A percentile compares a stretch with the other conserved stretches of the same genome.
Conservation (phyloP, 2,797 vertebrate species). For the Otolemur crassicaudatus region DNA sequence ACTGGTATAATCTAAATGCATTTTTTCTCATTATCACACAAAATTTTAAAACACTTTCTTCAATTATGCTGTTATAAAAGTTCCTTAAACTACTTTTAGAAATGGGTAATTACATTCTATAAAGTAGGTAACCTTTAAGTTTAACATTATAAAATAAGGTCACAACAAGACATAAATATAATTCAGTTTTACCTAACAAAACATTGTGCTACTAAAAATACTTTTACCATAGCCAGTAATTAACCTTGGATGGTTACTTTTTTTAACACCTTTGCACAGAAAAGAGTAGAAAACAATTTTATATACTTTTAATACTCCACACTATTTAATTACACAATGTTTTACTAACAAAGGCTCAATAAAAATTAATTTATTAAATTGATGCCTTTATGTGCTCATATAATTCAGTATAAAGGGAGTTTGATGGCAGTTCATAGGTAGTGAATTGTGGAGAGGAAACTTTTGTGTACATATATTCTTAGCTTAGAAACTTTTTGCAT, state of each 20-base stretch:
- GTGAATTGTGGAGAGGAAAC: background rate
- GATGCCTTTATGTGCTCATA: background rate
- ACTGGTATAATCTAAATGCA: background rate
- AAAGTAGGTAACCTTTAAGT: constrained; percentile 45
- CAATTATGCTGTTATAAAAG: background rate
- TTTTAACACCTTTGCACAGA: constrained; percentile 29
- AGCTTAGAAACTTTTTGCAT: constrained; percentile 6
- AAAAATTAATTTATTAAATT: constrained; percentile 66
- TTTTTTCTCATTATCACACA: background rate
- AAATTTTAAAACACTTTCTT: constrained; percentile 3
- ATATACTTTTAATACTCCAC: background rate
- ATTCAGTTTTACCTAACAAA: constrained; percentile 62
- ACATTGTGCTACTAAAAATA: constrained; percentile 52
- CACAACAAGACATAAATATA: constrained; percentile 11
- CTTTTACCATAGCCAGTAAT: constrained; percentile 37
- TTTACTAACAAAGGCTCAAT: background rate
- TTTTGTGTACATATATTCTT: background rate
- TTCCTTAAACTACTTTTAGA: background rate
- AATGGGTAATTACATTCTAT: constrained; percentile 60
- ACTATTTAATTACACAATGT: constrained; percentile 44
- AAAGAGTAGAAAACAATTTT: constrained; percentile 39
- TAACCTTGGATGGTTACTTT: constrained; percentile 50
- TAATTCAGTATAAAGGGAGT: background rate
- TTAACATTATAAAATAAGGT: constrained; percentile 55
- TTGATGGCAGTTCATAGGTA: background rate